phyloP scores from a whole-genome alignment of 23 tunicate species.

The Phallusia fumigata region DNA sequence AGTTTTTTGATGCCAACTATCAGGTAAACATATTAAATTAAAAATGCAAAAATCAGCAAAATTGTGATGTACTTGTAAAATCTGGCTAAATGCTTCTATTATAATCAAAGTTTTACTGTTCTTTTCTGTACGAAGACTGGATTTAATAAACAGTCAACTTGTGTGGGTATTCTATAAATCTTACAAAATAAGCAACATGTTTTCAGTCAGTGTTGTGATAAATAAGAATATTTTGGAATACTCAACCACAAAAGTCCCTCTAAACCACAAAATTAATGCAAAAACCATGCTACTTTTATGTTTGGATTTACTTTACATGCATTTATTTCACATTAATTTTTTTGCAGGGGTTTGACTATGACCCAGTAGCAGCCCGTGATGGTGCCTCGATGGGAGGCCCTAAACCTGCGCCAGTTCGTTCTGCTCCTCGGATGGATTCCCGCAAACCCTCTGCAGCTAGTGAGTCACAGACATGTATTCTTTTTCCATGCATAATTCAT shows the following conservation, averaged over 20 bases:
- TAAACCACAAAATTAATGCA: too few species aligned
- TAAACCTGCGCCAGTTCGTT: slow-evolving; percentile 20
- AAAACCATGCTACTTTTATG: background rate
- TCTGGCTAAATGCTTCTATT: too few species aligned
- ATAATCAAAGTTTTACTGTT: too few species aligned
- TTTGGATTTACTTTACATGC: background rate
- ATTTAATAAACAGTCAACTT: too few species aligned
- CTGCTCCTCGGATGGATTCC: slow-evolving; percentile 4
- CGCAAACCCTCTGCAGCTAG: background rate
- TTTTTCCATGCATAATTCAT: background rate
- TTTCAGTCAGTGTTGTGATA: too few species aligned
- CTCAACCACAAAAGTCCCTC: too few species aligned
- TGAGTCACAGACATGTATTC: background rate
- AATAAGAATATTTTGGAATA: background rate
- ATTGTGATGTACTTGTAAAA: too few species aligned
- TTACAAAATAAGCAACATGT: too few species aligned
- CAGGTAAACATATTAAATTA: slow-evolving; percentile 32
- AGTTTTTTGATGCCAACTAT: slow-evolving; percentile 98
- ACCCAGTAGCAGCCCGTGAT: slow-evolving; percentile 39
- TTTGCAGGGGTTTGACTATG: slow-evolving; percentile 38
- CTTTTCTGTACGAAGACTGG: too few species aligned
- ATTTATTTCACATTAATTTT: too few species aligned
- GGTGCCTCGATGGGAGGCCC: slow-evolving; percentile 15
- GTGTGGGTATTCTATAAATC: too few species aligned
- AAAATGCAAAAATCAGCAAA: too few species aligned